Percentiles rank a stretch among this genome's conserved stretches.
Evolutionary conservation across 1,140 invertebrate genomes (phyloP).

Genomic region (Hyphantria cunea): DNA sequence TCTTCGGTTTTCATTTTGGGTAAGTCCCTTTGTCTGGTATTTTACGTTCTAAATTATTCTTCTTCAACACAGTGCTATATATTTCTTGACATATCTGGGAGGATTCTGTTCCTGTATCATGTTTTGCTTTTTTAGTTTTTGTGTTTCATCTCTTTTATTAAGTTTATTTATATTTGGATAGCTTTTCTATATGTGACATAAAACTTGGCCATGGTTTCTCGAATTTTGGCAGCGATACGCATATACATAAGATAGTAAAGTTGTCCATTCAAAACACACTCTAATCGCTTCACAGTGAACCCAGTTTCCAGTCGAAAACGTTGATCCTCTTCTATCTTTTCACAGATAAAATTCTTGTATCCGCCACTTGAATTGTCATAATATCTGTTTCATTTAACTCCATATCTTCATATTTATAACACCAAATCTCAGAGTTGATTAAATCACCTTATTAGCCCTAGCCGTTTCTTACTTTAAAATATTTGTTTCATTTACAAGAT

Average conservation of each 20-base stretch:
- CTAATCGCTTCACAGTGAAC: conserved; percentile 36
- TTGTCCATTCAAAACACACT: conserved; percentile 37
- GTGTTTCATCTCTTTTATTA: neutral
- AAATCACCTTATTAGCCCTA: too few relatives aligned
- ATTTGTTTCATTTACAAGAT: too few relatives aligned
- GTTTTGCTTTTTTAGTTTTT: too few relatives aligned
- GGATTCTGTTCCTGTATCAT: too few relatives aligned
- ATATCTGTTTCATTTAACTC: conserved; percentile 34
- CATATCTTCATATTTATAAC: conserved; percentile 32
- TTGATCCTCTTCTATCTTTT: conserved; percentile 26
- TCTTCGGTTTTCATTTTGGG: too few relatives aligned
- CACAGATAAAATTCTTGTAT: conserved; percentile 1
- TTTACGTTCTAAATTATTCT: too few relatives aligned
- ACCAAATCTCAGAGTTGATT: conserved; percentile 24
- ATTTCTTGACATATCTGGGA: too few relatives aligned
- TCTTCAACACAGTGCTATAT: too few relatives aligned
- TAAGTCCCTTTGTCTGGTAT: too few relatives aligned
- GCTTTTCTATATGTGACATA: conserved; percentile 39
- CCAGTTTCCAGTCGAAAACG: conserved; percentile 6
- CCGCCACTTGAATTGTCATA: conserved; percentile 9
- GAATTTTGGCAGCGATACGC: conserved; percentile 8
- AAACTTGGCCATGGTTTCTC: conserved; percentile 37
- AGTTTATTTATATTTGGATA: neutral
- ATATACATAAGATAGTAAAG: conserved; percentile 34
- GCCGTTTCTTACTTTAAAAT: too few relatives aligned